Conservation (phyloP, 2,113 vertebrate genomes). For the Triplophysa dalaica region DNA sequence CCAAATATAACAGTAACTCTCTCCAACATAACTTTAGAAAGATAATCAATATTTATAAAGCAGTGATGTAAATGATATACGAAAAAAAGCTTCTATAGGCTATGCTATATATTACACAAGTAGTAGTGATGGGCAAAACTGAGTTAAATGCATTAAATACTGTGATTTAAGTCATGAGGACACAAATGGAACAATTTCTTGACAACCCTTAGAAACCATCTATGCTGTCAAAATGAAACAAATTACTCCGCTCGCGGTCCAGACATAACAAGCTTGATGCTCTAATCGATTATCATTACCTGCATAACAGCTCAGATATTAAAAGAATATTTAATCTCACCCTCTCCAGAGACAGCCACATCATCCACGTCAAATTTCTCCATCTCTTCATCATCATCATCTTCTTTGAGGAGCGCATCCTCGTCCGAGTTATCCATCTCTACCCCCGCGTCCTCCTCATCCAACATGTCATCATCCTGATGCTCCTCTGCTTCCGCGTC, state of each 20-base stretch:
- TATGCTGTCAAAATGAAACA: background rate
- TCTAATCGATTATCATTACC: no score
- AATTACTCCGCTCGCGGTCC: no score
- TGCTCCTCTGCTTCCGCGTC: slow-evolving; percentile 59
- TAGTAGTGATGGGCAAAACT: no score
- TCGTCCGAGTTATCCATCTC: slow-evolving; percentile 70
- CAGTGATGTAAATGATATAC: no score
- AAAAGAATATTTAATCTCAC: background rate
- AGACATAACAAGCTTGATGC: background rate
- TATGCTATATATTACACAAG: no score
- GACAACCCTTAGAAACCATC: background rate
- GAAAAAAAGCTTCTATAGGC: no score
- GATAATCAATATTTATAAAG: no score
- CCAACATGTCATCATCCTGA: slow-evolving; percentile 55
- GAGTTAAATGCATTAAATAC: background rate
- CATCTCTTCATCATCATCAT: slow-evolving; percentile 73
- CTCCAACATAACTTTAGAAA: background rate
- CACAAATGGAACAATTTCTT: background rate
- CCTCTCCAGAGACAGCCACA: slow-evolving; percentile 21
- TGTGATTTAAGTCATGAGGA: background rate
- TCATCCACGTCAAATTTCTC: slow-evolving; percentile 61
- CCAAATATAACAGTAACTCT: background rate
- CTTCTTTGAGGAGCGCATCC: slow-evolving; percentile 72
- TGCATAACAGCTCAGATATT: background rate
- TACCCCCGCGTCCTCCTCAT: slow-evolving; percentile 52